Base-by-base conservation (phyloP, 2,888 invertebrate genomes). In the Lobophora halterata region DNA sequence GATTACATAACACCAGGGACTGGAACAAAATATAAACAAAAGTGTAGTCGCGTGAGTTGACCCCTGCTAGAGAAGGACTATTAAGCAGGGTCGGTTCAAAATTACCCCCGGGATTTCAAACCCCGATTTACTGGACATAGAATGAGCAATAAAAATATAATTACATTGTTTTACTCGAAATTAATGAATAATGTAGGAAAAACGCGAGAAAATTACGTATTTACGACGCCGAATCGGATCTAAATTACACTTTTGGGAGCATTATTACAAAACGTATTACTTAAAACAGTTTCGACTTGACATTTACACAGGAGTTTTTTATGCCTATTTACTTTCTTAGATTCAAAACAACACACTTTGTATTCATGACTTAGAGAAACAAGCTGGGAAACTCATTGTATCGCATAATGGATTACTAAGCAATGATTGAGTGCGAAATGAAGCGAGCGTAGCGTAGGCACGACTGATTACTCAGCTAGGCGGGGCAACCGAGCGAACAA, bases 71-170 rank as follows among this genome's bases (percentile, higher is more conserved):
- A 70, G 70, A 55, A 70, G 61, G 68, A 72, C 75, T 79, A 78
- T 80, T 80, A 82, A 77, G 71, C 72, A 71, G 74, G 79, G 79
- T 73, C 72, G 71, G 72, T 69, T 68, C 70, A 73, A 79, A 79
- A 72, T 69, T 72, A 63, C 78, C 78, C 76, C 52, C 38, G 75
- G 77, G 82, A 79, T 67, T 72, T 61, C 65, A 68, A 69, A 68
- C 70, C 64, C 71, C 78, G 78, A 81, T 82, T 85, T 79, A 79
- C 76, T 78, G 74, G 72, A 79, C 78, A 78, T 76, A 70, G 73
- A 81, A 80, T 76, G 76, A 79, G 72, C 77, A 79, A 78, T 85
- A 83, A 81, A 79, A 81, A 81, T 80, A 80, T 82, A 79, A 83
- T 81, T 81, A 80, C 71, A 74, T 76, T 76, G 78, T 73, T 76